phyloP scores from a whole-genome alignment of 1,140 invertebrate genomes.

The Saccostrea glomerata region DNA sequence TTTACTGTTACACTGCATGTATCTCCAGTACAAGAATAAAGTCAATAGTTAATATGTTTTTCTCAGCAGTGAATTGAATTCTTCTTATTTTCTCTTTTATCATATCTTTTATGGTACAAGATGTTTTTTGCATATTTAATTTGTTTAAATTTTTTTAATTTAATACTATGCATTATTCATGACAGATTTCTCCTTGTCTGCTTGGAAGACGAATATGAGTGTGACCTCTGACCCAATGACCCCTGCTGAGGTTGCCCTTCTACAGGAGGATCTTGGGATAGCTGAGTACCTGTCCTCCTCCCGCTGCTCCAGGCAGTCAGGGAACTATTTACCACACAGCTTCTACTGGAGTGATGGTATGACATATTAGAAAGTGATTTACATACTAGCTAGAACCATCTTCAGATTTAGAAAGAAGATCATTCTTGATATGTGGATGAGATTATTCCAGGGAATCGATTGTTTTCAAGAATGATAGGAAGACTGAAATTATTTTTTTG shows the following conservation, averaged over 20 bases:
- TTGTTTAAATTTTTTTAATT: neutral
- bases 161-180: neutral
- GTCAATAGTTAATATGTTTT: neutral
- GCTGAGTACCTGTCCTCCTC: constrained; percentile 41
- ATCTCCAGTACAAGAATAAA: neutral
- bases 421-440: too few relatives aligned
- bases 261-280: constrained; percentile 48
- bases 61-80: neutral
- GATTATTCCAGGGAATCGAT: too few relatives aligned
- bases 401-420: neutral
- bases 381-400: neutral
- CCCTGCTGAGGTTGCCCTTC: neutral
- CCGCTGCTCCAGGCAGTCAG: constrained; percentile 34
- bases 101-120: neutral
- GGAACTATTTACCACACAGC: constrained; percentile 43
- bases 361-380: neutral
- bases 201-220: constrained; percentile 41
- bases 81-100: neutral
- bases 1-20: neutral
- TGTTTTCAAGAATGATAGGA: too few relatives aligned
- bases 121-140: neutral
- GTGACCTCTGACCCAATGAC: constrained; percentile 21
- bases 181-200: constrained; percentile 46
- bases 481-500: too few relatives aligned
- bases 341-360: constrained; percentile 50